Evolutionary conservation across 2,113 vertebrate genomes (phyloP).

Genomic region (Rhinichthys klamathensis): DNA sequence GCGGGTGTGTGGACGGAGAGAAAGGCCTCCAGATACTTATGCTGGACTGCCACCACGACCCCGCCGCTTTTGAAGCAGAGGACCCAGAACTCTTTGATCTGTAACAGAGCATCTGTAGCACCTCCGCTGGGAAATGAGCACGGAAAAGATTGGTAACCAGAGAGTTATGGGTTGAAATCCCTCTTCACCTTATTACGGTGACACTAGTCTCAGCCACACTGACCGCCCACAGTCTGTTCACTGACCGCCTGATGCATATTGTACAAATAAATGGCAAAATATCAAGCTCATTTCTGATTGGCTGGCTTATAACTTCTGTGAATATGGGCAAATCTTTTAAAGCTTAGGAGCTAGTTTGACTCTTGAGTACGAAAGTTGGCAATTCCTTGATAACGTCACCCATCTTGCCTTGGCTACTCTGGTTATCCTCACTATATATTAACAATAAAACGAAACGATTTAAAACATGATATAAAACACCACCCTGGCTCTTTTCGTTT

Average conservation of each 20-base stretch:
- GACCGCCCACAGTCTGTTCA: conserved; percentile 8
- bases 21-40: conserved; percentile 4
- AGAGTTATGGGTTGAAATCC: conserved; percentile 15
- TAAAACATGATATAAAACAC: too few species aligned
- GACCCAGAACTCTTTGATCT: conserved; percentile 4
- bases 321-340: background rate
- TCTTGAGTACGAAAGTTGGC: too few species aligned
- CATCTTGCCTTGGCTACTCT: too few species aligned
- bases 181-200: conserved; percentile 19
- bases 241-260: background rate
- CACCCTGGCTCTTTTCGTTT: too few species aligned
- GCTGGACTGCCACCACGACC: background rate
- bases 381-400: too few species aligned
- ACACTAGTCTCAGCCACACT: background rate
- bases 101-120: conserved; percentile 31
- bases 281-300: background rate
- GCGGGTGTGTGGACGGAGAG: background rate
- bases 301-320: background rate
- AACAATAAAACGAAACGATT: too few species aligned
- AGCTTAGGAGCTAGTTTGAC: too few species aligned
- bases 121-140: conserved; percentile 15
- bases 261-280: conserved; percentile 2
- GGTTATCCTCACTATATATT: too few species aligned
- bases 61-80: conserved; percentile 16
- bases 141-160: background rate